phyloP scores from a whole-genome alignment of 2,113 vertebrate genomes.

The Shinisaurus crocodilurus region DNA sequence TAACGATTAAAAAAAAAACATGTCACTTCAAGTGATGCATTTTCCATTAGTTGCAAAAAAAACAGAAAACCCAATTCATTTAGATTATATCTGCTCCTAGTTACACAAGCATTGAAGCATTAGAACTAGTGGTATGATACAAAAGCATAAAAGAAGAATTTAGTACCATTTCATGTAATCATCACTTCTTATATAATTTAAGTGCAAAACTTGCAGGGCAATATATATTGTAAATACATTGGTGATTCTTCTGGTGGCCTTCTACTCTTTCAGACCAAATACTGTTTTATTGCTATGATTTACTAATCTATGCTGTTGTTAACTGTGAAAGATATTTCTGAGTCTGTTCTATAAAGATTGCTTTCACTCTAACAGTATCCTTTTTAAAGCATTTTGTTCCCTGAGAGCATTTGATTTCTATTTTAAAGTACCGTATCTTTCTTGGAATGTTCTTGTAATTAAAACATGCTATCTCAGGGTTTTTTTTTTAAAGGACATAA shows the following conservation, averaged over 20 bases:
- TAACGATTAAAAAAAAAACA: not conserved
- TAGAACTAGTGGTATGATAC: conserved; percentile 20
- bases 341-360: conserved; percentile 35
- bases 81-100: not conserved
- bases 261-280: not conserved
- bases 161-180: conserved; percentile 32
- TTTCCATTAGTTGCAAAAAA: not conserved
- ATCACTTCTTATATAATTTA: conserved; percentile 13
- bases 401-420: conserved; percentile 36
- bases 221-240: not conserved
- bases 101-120: conserved; percentile 9
- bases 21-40: not conserved
- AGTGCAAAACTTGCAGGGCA: not conserved
- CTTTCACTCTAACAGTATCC: conserved; percentile 49
- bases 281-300: conserved; percentile 2
- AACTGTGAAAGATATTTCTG: not conserved
- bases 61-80: conserved; percentile 2
- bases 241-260: not conserved
- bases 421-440: conserved; percentile 46
- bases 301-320: conserved; percentile 38
- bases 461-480: not conserved
- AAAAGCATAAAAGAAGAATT: conserved; percentile 15
- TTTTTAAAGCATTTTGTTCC: conserved; percentile 52
- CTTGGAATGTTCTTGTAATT: conserved; percentile 38
- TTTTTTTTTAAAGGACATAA: conserved; percentile 43